Base-by-base conservation (phyloP, 2,888 invertebrate genomes). In the Meta bourneti region DNA sequence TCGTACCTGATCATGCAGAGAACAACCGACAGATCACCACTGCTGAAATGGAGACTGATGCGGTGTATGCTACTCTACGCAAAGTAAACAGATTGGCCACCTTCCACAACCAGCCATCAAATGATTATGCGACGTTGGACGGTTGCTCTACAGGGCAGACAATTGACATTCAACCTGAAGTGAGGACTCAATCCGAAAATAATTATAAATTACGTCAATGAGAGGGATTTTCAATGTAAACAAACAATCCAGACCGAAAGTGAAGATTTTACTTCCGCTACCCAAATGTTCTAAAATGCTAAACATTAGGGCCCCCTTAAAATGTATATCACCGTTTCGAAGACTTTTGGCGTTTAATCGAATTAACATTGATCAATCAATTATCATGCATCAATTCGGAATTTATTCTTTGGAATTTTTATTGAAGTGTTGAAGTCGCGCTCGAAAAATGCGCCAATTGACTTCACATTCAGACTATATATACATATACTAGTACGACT, bases 111-210 rank as follows among this genome's bases (percentile, higher is more conserved):
- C 84, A 54, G n/a, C 81, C 82, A 7, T 69, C 75, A 54, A 93
- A 93, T 34, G 93, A 93, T 19, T 93, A 93, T 51, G 91, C 93
- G 7, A 93, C 93, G 0, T 87, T 93, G 11, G 92, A 93, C 20
- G 91, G 91, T 13, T 90, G 91, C 49, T 89, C 88, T 6, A 89
- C 86, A n/a, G 90, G 90, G 19, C 82, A 87, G 20, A 91, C 82
- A 6, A 70, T 83, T 11, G 87, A 91, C 51, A 52, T 87, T 11
- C 87, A 77, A 6, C 87, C 80, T 8, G 89, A 89, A 20, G 89
- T 89, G 71, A 69, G 72, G 13, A 7, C 19, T 6, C 16, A n/a
- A 8, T 19, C 0, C 5, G 6, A 6, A n/a, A 70, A 70, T 70
- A 11, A 70, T 8, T 9, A 7, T 16, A 11, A 16, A 70, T 6